Base-by-base conservation (phyloP, 1,140 invertebrate genomes). In the Papilio aristodemus region DNA sequence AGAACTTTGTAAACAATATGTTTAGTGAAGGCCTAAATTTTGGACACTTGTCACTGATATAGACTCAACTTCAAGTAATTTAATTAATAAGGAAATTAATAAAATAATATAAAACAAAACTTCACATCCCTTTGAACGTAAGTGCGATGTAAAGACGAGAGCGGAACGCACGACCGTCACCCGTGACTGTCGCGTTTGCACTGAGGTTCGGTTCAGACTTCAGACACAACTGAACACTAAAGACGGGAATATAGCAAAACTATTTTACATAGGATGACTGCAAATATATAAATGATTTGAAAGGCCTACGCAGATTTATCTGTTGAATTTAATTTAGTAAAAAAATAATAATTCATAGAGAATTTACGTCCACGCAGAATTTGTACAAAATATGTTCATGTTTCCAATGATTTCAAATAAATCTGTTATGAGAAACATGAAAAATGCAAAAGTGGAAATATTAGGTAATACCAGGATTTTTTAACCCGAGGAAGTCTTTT, bases 101-200 rank as follows among this genome's bases (percentile, higher is more conserved):
- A 43, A 43, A 43, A 43, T 43, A 41, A 25, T 27, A 64, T 11
- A 41, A 43, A n/a, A 64, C 10, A 64, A 41, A 41, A 64, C 62
- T 64, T 64, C 27, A 41, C 62, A 64, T 62, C 14, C 38, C 36
- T 62, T 62, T 17, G 0, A 17, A 50, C 58, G 60, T 43, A 64
- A 37, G 60, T 27, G 14, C 19, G 46, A 22, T 38, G n/a, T 64
- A 43, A 7, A 32, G 37, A n/a, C 50, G 37, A 50, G 69, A 69
- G 66, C 13, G 17, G n/a, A 32, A 54, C 76, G 71, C 68, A 46
- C 78, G 76, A 63, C 75, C 76, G 75, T 70, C 43, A 67, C 27
- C 69, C 57, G 50, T 38, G 68, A 67, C 39, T 32, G 78, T 46
- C 59, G 37, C 22, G 54, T 58, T 71, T 77, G 72, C 70, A 82